phyloP scores from a whole-genome alignment of 2,888 invertebrate species.

The Serrognathus titanus region DNA sequence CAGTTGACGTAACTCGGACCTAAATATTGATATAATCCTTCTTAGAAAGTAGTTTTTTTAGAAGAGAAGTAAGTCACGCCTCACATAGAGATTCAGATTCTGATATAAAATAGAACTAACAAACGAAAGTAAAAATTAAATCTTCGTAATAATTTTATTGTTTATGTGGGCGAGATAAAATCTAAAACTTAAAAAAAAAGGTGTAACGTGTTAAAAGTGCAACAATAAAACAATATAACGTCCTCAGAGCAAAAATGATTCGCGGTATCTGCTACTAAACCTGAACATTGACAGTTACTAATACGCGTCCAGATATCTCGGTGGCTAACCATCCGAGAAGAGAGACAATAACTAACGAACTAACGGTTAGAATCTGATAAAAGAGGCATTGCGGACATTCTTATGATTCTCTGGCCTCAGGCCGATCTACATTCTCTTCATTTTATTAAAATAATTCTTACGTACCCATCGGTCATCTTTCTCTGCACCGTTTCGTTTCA shows the following conservation, averaged over 20 bases:
- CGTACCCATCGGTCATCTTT: conserved; percentile 13
- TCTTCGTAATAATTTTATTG: neutral
- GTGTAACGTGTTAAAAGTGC: neutral
- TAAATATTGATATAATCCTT: too few species aligned
- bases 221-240: conserved; percentile 15
- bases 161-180: neutral
- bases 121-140: neutral
- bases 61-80: too few species aligned
- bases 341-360: conserved; percentile 43
- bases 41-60: too few species aligned
- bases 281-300: conserved; percentile 41
- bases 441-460: conserved; percentile 17
- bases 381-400: conserved; percentile 39
- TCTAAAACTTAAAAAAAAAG: neutral
- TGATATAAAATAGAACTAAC: too few species aligned
- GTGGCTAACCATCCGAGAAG: conserved; percentile 39
- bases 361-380: conserved; percentile 44
- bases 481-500: conserved; percentile 12
- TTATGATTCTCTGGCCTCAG: conserved; percentile 30
- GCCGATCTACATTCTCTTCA: conserved; percentile 31
- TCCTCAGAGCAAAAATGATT: conserved; percentile 24
- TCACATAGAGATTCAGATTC: too few species aligned
- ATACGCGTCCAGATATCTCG: conserved; percentile 38
- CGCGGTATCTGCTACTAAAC: conserved; percentile 28
- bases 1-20: too few species aligned